Percentiles rank a stretch among this genome's conserved stretches.
Evolutionary conservation across 2,113 vertebrate genomes (phyloP).

Genomic region (Sinocyclocheilus anshuiensis): DNA sequence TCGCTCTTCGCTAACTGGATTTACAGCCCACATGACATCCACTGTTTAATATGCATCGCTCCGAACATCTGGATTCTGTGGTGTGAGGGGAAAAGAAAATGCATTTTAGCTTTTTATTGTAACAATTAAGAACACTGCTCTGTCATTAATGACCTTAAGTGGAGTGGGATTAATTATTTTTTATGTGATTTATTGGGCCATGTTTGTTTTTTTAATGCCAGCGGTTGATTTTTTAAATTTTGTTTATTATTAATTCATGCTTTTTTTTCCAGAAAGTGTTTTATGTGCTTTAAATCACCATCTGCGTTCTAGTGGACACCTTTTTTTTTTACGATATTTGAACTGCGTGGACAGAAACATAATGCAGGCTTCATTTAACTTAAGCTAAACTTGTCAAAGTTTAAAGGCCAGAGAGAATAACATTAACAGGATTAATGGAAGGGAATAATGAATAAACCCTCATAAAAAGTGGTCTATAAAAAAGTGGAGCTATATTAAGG

Average conservation of each 20-base stretch:
- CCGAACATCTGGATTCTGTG: conserved; percentile 68
- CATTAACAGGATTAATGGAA: too few species aligned
- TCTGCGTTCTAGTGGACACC: background rate
- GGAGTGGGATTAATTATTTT: conserved; percentile 29
- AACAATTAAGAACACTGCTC: conserved; percentile 18
- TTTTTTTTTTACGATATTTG: background rate
- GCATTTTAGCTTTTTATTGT: conserved; percentile 6
- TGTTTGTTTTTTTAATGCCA: background rate
- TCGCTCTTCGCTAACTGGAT: conserved; percentile 40
- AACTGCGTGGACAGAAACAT: background rate
- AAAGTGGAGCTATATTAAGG: background rate
- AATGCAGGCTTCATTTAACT: too few species aligned
- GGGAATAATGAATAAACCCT: too few species aligned
- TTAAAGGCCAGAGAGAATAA: too few species aligned
- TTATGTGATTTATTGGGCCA: background rate
- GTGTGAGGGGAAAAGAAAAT: conserved; percentile 34
- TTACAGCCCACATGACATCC: conserved; percentile 59
- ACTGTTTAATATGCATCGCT: conserved; percentile 59
- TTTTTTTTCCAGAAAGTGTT: background rate
- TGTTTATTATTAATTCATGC: background rate
- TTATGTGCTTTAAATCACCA: background rate
- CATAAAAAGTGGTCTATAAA: too few species aligned
- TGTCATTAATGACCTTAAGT: conserved; percentile 27
- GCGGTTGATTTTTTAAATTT: background rate
- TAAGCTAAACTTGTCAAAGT: too few species aligned